A percentile compares a stretch with the other conserved stretches of the same genome.
Evolutionary conservation across 2,888 invertebrate genomes (phyloP).

Genomic region (Hoplodrina ambigua): DNA sequence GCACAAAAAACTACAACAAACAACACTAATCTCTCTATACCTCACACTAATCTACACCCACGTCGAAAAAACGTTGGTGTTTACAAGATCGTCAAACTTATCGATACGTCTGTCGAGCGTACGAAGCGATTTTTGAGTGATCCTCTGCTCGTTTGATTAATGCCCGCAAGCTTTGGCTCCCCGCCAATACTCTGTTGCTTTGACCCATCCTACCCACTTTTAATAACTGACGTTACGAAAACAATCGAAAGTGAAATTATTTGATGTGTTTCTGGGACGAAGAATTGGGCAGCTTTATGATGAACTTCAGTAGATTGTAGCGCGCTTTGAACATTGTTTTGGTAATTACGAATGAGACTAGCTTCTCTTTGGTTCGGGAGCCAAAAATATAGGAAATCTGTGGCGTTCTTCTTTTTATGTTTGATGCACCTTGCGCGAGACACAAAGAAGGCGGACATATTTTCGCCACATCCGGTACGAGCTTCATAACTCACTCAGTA

Average conservation of each 20-base stretch:
- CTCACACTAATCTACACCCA: conserved; percentile 49
- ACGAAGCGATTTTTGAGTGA: conserved; percentile 80
- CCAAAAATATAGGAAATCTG: conserved; percentile 28
- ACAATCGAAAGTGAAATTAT: conserved; percentile 69
- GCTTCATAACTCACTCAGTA: conserved; percentile 56
- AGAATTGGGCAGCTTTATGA: conserved; percentile 53
- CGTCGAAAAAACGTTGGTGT: conserved; percentile 68
- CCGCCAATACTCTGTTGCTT: conserved; percentile 70
- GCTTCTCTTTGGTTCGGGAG: conserved; percentile 32
- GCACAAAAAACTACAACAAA: conserved; percentile 34
- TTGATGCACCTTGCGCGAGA: conserved; percentile 32
- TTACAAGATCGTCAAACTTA: conserved; percentile 80
- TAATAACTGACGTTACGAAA: conserved; percentile 74
- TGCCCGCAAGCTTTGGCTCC: conserved; percentile 59
- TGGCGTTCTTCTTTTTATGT: conserved; percentile 17
- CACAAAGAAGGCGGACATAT: conserved; percentile 57
- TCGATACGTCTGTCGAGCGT: conserved; percentile 75
- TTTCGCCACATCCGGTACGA: conserved; percentile 56
- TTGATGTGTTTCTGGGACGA: conserved; percentile 60
- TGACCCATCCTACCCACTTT: conserved; percentile 68
- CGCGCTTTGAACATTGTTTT: conserved; percentile 57
- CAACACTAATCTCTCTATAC: conserved; percentile 47
- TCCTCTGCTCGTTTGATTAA: conserved; percentile 75
- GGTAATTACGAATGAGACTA: conserved; percentile 38
- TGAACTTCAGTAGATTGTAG: conserved; percentile 34